Conservation (phyloP, 2,888 invertebrate species). For the Catocala fraxini region DNA sequence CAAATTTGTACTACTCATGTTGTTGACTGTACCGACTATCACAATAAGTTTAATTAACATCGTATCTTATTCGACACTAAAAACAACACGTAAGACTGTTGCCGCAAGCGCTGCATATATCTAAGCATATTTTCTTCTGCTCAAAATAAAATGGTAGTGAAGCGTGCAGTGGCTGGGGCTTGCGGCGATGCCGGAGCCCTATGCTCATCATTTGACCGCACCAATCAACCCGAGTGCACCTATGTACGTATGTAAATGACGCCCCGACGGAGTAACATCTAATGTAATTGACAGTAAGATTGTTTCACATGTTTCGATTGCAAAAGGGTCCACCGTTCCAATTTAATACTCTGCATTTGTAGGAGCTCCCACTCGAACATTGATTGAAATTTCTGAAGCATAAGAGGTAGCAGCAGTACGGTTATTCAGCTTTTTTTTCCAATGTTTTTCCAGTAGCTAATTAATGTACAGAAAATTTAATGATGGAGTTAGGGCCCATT, state of each 20-base stretch:
- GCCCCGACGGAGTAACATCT: constrained; percentile 68
- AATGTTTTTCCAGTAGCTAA: neutral
- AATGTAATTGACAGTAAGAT: constrained; percentile 79
- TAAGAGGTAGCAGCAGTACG: neutral
- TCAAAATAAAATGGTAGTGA: constrained; percentile 33
- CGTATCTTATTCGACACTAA: too few relatives aligned
- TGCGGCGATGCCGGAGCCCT: constrained; percentile 11
- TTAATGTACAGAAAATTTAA: constrained; percentile 5
- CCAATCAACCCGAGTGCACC: constrained; percentile 77
- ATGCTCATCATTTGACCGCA: constrained; percentile 55
- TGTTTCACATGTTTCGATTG: constrained; percentile 49
- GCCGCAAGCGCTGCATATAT: too few relatives aligned
- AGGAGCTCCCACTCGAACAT: constrained; percentile 18
- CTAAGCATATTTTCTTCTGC: neutral
- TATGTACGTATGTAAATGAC: constrained; percentile 69
- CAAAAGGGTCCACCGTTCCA: constrained; percentile 49
- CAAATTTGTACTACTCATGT: too few relatives aligned
- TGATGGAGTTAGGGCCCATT: neutral
- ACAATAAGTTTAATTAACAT: too few relatives aligned
- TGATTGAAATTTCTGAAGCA: constrained; percentile 21
- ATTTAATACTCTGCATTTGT: constrained; percentile 41
- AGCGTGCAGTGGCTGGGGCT: constrained; percentile 26
- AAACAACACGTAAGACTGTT: too few relatives aligned
- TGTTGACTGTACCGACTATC: too few relatives aligned
- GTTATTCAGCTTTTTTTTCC: neutral